Evolutionary conservation across 2,888 invertebrate species (phyloP).

Genomic region (Hyposoter didymator): DNA sequence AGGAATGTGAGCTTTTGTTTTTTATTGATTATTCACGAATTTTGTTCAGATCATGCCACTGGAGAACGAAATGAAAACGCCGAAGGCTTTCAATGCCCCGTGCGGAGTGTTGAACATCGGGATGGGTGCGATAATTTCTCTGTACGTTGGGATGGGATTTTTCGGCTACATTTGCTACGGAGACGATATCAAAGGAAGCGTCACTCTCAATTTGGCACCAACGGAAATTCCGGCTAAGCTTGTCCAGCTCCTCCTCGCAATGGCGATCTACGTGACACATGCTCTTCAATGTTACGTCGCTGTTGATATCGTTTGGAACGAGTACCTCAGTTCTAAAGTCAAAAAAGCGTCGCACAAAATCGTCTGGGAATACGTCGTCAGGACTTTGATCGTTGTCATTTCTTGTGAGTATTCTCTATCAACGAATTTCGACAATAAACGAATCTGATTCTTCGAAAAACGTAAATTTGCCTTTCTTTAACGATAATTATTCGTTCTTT

Average conservation of each 20-base stretch:
- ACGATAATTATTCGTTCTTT: neutral
- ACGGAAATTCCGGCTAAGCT: slow-evolving; percentile 88
- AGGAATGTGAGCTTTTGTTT: neutral
- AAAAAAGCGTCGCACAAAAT: slow-evolving; percentile 87
- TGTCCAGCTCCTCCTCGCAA: slow-evolving; percentile 90
- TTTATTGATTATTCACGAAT: neutral
- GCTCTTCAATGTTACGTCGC: slow-evolving; percentile 98
- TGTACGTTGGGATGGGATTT: slow-evolving; percentile 96
- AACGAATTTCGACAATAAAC: neutral
- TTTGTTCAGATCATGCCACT: slow-evolving; percentile 92
- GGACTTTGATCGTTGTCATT: slow-evolving; percentile 91
- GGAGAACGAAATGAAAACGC: slow-evolving; percentile 97
- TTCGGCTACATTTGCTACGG: slow-evolving; percentile 97
- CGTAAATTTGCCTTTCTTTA: neutral
- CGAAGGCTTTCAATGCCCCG: slow-evolving; percentile 91
- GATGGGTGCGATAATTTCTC: slow-evolving; percentile 91
- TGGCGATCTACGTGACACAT: slow-evolving; percentile 96
- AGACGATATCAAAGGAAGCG: slow-evolving; percentile 89
- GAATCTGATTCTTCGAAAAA: neutral
- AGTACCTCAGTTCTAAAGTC: slow-evolving; percentile 87
- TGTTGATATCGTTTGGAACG: slow-evolving; percentile 96
- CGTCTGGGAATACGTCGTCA: slow-evolving; percentile 91
- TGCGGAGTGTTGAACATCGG: slow-evolving; percentile 94
- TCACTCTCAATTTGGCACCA: slow-evolving; percentile 93
- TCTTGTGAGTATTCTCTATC: slow-evolving; percentile 90